These are phyloP conservation scores for Leptobrachium leishanense DNA, from an alignment of 2,113 vertebrate species.

Conservation along the genomic window DNA sequence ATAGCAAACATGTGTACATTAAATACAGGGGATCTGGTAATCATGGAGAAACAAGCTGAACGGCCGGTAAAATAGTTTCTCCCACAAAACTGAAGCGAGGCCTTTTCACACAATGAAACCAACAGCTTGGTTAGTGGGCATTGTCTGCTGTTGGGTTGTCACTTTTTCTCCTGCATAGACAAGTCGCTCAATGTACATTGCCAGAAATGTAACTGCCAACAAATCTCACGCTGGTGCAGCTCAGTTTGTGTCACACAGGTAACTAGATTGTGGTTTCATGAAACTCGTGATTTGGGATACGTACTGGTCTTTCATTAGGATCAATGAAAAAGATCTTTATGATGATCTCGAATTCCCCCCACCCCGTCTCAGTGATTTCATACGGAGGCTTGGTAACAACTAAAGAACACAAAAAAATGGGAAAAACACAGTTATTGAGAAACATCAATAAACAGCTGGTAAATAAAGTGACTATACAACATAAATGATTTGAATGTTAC, in stretches of 20 bases:
- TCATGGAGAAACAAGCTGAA: too few relatives aligned
- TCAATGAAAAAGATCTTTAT: slow-evolving; percentile 99
- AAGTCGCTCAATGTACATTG: too few relatives aligned
- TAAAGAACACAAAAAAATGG: slow-evolving; percentile 56
- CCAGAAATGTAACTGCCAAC: too few relatives aligned
- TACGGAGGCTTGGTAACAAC: slow-evolving; percentile 98
- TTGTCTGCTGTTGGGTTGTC: too few relatives aligned
- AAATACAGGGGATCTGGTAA: too few relatives aligned
- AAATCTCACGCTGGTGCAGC: too few relatives aligned
- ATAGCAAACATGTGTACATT: too few relatives aligned
- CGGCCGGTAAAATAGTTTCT: too few relatives aligned
- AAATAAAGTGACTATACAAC: neutral
- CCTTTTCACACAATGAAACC: too few relatives aligned
- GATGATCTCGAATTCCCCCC: slow-evolving; percentile 99
- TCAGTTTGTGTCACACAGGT: slow-evolving; percentile 8
- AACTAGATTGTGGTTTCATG: neutral
- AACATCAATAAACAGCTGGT: neutral
- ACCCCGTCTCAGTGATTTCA: slow-evolving; percentile 97
- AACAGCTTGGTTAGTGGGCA: too few relatives aligned
- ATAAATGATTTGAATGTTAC: slow-evolving; percentile 58
- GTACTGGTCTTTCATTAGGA: slow-evolving; percentile 95
- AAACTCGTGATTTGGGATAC: slow-evolving; percentile 52
- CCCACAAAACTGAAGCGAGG: too few relatives aligned
- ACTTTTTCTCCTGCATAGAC: too few relatives aligned
- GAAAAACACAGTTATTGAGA: neutral